Evolutionary conservation across 1,140 invertebrate genomes (phyloP).

Genomic region (Bombyx mandarina): DNA sequence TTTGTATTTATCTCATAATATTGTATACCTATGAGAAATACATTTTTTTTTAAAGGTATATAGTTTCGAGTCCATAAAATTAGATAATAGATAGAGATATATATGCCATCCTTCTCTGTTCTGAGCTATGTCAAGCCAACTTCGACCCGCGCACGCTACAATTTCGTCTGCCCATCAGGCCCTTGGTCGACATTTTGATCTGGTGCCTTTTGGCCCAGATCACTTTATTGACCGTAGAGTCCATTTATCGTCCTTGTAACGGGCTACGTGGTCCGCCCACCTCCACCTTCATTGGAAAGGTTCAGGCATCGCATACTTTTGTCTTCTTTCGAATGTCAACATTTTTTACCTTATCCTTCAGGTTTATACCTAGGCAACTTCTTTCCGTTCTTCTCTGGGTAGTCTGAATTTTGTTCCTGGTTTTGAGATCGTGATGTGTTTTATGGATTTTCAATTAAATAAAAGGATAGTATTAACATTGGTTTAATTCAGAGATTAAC

Average conservation of each 20-base stretch:
- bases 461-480: no score
- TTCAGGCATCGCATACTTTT: slow-evolving; percentile 7
- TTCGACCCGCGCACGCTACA: no score
- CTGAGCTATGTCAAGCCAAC: no score
- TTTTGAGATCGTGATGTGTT: no score
- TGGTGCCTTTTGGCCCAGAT: slow-evolving; percentile 10
- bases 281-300: not conserved
- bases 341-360: slow-evolving; percentile 13
- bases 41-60: no score
- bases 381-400: slow-evolving; percentile 6
- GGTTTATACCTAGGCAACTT: slow-evolving; percentile 3
- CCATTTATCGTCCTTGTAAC: slow-evolving; percentile 12
- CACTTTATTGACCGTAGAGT: slow-evolving; percentile 6
- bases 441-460: no score
- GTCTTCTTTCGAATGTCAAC: slow-evolving; percentile 10
- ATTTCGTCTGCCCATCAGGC: slow-evolving; percentile 7
- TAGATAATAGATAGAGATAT: no score
- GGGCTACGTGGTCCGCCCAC: slow-evolving; percentile 7
- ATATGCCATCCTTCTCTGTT: no score
- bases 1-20: no score
- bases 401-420: not conserved
- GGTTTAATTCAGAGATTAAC: no score
- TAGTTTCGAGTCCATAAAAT: no score
- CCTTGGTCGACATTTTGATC: slow-evolving; percentile 7
- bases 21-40: no score